Evolutionary conservation across 2,888 invertebrate species (phyloP), one percentile per base, ranked within the genome.

Genomic region (Polymixis lichenea): DNA sequence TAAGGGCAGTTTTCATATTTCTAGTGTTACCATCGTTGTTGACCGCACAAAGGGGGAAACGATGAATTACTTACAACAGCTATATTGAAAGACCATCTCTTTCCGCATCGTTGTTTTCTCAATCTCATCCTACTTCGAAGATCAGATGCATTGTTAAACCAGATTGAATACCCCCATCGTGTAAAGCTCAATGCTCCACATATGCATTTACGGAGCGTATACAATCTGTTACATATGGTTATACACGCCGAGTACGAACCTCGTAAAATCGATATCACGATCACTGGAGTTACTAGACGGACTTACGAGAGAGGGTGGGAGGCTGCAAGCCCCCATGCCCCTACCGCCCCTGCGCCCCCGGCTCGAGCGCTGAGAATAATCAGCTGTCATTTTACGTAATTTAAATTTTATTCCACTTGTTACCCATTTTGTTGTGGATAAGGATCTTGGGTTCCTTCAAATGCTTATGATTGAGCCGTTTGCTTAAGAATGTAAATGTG

Each of bases 301-400:
- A 83, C 80, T 76, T 81, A 84, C 86, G 85, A 78, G 85, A 86
- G 82, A 60, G 75, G 75, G 75, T 58, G 82, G 78, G 87, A 86
- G 82, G 83, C 83, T 82, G 84, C 73, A 74, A 32, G 32, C 71
- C 28, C 61, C 72, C 73, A 78, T 13, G 15, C 19, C 9, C 32
- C 32, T 17, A 5, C 53, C 25, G 32, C 22, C 51, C 6, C 43
- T 61, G 11, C 60, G 43, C 61, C 25, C 17, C 46, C 72, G 22
- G 32, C 62, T 28, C 43, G 67, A 80, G 84, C 80, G 83, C 82
- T 88, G 79, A 82, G 85, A 87, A 89, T 87, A 85, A 88, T 89
- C 90, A 90, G 90, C 90, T 90, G 90, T 90, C 89, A 86, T 85
- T 87, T 86, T 81, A 78, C 73, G 83, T 86, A 87, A 90, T 89